Evolutionary conservation across 2,888 invertebrate genomes (phyloP).

Genomic region (Mechanitis mazaeus): DNA sequence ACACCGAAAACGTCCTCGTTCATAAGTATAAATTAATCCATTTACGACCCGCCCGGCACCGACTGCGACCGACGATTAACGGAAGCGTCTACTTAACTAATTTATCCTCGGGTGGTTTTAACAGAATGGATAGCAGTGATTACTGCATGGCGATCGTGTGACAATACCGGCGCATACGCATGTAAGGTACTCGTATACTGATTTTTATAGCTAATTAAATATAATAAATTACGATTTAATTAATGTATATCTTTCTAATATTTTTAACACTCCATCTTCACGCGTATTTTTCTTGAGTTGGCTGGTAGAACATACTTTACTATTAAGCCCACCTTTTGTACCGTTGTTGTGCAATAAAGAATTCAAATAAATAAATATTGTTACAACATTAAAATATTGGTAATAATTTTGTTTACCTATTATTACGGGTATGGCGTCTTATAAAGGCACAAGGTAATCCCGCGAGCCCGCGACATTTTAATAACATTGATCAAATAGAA

Average conservation of each 20-base stretch:
- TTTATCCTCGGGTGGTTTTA: conserved; percentile 77
- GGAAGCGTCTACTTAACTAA: conserved; percentile 78
- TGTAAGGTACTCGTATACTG: too few species aligned
- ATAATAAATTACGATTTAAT: too few species aligned
- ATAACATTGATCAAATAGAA: conserved; percentile 78
- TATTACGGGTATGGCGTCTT: conserved; percentile 36
- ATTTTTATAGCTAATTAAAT: too few species aligned
- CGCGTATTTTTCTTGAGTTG: too few species aligned
- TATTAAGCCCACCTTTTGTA: too few species aligned
- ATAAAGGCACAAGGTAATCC: conserved; percentile 71
- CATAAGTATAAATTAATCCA: conserved; percentile 78
- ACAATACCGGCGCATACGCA: conserved; percentile 18
- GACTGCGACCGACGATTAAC: conserved; percentile 74
- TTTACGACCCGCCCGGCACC: conserved; percentile 72
- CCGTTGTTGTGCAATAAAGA: too few species aligned
- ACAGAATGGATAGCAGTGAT: conserved; percentile 78
- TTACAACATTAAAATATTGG: too few species aligned
- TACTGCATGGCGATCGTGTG: conserved; percentile 47
- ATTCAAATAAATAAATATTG: background rate
- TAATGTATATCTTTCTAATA: too few species aligned
- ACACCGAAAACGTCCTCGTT: conserved; percentile 76
- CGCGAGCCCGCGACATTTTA: conserved; percentile 73
- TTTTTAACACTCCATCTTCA: too few species aligned
- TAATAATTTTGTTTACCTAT: background rate
- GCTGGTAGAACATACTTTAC: too few species aligned